Base-by-base conservation (phyloP, 1,140 invertebrate genomes). In the Drosophila truncata region DNA sequence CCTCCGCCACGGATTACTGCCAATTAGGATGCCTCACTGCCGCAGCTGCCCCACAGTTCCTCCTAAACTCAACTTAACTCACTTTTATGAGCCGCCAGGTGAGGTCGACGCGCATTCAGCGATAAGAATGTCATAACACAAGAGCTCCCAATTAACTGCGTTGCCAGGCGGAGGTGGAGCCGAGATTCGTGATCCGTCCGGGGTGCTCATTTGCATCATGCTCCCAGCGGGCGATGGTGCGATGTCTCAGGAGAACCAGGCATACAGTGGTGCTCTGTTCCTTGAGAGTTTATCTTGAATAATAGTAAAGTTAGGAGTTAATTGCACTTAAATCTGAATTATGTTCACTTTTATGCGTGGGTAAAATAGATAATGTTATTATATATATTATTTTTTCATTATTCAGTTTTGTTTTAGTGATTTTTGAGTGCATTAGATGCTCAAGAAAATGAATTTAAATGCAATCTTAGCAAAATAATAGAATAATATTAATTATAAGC, bases 41-140 rank as follows among this genome's bases (percentile, higher is more conserved):
- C 33, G 31, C 44, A 57, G 64, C 58, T 46, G 63, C 64, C 35
- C 37, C 37, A 47, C 18, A 31, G 33, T 35, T 29, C 18, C 64
- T 29, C 18, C 64, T 41, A 23, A 46, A 46, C 41, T 1, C 29
- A 10, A 16, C 57, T 62, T 10, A 16, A 50, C 62, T 69, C 42
- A 25, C 27, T 72, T 72, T 72, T 60, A 72, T 60, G 69, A 20
- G 44, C 52, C 66, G 44, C 66, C 69, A 71, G 64, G 39, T 58
- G 69, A 69, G 69, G 66, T 72, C 69, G 69, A 72, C 66, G 66
- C 69, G 66, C 35, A 72, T 72, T 72, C 54, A 35, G 66, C 67
- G 69, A 72, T 72, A 72, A 72, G 69, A 72, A 50, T 72, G 66
- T 72, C 69, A 72, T 72, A 72, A 71, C 29, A 71, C 50, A 59